Evolutionary conservation across 2,797 vertebrate species (phyloP).

Genomic region (Trichosurus vulpecula): DNA sequence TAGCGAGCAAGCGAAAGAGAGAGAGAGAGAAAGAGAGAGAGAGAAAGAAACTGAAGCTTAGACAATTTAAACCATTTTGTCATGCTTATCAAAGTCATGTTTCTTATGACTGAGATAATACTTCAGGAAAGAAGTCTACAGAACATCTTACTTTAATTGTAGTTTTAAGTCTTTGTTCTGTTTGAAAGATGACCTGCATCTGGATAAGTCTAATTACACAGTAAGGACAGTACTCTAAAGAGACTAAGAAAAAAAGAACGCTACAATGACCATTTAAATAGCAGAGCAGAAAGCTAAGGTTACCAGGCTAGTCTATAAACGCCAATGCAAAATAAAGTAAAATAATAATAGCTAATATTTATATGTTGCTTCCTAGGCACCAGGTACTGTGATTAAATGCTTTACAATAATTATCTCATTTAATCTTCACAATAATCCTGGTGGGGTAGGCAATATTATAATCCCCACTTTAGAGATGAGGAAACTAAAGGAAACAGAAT

Average conservation of each 20-base stretch:
- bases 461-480: slow-evolving; percentile 13
- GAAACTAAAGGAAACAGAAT: slow-evolving; percentile 43
- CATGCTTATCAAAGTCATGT: not conserved
- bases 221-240: slow-evolving; percentile 9
- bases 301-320: not conserved
- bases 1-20: too few relatives aligned
- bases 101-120: not conserved
- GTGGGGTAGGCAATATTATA: slow-evolving; percentile 20
- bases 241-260: slow-evolving; percentile 26
- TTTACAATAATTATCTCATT: not conserved
- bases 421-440: slow-evolving; percentile 25
- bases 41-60: not conserved
- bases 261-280: not conserved
- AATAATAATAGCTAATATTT: not conserved
- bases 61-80: not conserved
- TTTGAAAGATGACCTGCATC: slow-evolving; percentile 35
- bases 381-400: not conserved
- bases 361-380: not conserved
- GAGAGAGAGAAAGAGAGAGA: too few relatives aligned
- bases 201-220: slow-evolving; percentile 15
- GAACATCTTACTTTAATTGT: slow-evolving; percentile 32
- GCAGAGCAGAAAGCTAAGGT: not conserved
- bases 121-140: not conserved
- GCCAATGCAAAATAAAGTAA: not conserved
- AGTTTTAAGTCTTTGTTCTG: slow-evolving; percentile 43